Conservation (phyloP, 2,888 invertebrate genomes). For the Girardia tigrina region DNA sequence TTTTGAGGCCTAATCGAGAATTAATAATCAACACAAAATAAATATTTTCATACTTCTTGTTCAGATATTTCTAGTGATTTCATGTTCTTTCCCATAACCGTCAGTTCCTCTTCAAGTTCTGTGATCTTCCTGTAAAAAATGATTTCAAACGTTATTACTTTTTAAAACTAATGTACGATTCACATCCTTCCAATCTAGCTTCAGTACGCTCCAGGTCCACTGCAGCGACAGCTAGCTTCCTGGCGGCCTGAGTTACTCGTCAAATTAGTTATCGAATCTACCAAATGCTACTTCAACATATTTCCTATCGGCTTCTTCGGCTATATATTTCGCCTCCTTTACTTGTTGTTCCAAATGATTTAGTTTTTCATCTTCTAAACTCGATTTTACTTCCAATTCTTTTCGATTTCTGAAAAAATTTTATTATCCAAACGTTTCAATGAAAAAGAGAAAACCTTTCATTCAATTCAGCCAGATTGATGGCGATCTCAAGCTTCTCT, state of each 20-base stretch:
- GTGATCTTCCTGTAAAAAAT: conserved; percentile 25
- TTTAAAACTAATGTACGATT: conserved; percentile 40
- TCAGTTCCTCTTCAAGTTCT: conserved; percentile 31
- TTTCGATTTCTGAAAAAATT: neutral
- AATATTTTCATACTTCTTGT: conserved; percentile 11
- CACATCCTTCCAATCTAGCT: conserved; percentile 41
- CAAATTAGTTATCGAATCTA: neutral
- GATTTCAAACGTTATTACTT: neutral
- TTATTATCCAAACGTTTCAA: neutral
- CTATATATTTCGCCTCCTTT: conserved; percentile 97
- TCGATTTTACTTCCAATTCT: neutral
- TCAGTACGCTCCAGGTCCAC: conserved; percentile 45
- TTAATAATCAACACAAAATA: neutral
- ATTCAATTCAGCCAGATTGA: conserved; percentile 98
- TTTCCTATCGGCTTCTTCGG: conserved; percentile 99
- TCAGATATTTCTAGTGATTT: conserved; percentile 32
- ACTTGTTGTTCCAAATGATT: conserved; percentile 95
- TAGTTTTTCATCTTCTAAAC: conserved; percentile 52
- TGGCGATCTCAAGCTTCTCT: conserved; percentile 93
- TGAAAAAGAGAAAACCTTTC: conserved; percentile 64
- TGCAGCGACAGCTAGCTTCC: conserved; percentile 42
- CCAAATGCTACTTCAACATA: conserved; percentile 99
- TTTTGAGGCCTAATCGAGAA: neutral
- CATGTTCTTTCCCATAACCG: conserved; percentile 32
- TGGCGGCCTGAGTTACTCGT: conserved; percentile 36